These are phyloP conservation scores for Diplodus sargus DNA, from an alignment of 2,797 vertebrate genomes.

Conservation along the genomic window DNA sequence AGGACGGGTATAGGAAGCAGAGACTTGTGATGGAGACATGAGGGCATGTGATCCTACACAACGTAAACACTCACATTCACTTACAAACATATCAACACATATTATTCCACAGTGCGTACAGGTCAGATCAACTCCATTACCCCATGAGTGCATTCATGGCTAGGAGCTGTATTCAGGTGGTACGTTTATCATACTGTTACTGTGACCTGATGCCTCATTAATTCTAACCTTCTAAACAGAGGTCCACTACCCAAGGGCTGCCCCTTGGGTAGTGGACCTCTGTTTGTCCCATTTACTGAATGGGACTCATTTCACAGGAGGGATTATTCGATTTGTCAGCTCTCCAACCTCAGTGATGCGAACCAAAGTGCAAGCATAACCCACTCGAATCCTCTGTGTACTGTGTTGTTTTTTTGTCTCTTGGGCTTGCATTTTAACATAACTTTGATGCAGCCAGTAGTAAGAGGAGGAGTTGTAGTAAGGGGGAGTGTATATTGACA, in stretches of 20 bases:
- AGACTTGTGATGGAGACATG: too few relatives aligned
- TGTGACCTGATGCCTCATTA: constrained; percentile 41
- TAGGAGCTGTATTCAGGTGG: constrained; percentile 11
- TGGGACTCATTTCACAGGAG: constrained; percentile 30
- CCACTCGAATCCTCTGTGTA: neutral
- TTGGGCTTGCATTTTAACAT: constrained; percentile 20
- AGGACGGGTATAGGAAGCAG: too few relatives aligned
- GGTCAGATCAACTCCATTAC: constrained; percentile 43
- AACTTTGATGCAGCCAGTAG: constrained; percentile 24
- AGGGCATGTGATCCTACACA: too few relatives aligned
- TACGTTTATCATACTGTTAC: constrained; percentile 5
- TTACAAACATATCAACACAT: neutral
- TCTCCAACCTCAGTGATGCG: constrained; percentile 16
- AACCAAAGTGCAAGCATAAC: constrained; percentile 6
- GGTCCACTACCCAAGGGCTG: too few relatives aligned
- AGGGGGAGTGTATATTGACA: neutral
- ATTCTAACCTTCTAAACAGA: too few relatives aligned
- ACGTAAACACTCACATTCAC: neutral
- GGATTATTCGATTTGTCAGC: constrained; percentile 33
- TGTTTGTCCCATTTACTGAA: constrained; percentile 43
- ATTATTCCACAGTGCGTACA: neutral
- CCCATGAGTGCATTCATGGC: constrained; percentile 7
- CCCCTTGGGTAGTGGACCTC: constrained; percentile 14
- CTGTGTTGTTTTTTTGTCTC: constrained; percentile 6
- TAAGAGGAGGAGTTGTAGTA: constrained; percentile 8